phyloP scores from a whole-genome alignment of 2,113 vertebrate genomes.

The Tenebrosternarchus preto region DNA sequence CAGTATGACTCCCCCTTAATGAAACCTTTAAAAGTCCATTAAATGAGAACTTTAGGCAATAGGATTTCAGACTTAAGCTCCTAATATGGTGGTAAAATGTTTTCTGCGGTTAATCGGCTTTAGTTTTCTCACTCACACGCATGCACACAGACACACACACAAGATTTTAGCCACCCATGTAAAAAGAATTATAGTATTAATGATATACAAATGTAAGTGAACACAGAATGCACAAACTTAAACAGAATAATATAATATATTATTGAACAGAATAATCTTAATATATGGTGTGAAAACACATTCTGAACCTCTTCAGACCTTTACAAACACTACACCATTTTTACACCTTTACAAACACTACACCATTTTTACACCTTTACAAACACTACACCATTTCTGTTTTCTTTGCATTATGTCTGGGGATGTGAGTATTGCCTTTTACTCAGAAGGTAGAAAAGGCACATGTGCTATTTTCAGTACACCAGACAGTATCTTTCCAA shows the following conservation, averaged over 20 bases:
- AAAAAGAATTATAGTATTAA: background rate
- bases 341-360: background rate
- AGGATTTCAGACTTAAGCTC: constrained; percentile 62
- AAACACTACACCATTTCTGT: background rate
- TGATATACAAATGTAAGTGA: background rate
- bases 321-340: background rate
- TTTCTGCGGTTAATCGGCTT: constrained; percentile 64
- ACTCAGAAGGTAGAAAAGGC: background rate
- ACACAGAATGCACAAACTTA: background rate
- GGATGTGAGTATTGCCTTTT: background rate
- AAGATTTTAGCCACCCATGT: constrained; percentile 12
- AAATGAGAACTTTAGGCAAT: constrained; percentile 67
- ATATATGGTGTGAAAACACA: too few species aligned
- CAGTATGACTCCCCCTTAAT: constrained; percentile 54
- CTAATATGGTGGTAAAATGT: constrained; percentile 58
- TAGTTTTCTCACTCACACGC: constrained; percentile 11
- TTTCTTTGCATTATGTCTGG: background rate
- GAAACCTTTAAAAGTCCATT: constrained; percentile 69
- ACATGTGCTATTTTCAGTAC: background rate
- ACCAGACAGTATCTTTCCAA: background rate
- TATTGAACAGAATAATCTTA: too few species aligned
- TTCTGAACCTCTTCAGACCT: too few species aligned
- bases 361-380: background rate
- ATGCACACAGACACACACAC: background rate
- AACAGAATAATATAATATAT: too few species aligned